Percentiles rank a stretch among this genome's conserved stretches.
These are phyloP conservation scores for Ataeniobius toweri DNA, from an alignment of 2,797 vertebrate species.

Conservation along the genomic window DNA sequence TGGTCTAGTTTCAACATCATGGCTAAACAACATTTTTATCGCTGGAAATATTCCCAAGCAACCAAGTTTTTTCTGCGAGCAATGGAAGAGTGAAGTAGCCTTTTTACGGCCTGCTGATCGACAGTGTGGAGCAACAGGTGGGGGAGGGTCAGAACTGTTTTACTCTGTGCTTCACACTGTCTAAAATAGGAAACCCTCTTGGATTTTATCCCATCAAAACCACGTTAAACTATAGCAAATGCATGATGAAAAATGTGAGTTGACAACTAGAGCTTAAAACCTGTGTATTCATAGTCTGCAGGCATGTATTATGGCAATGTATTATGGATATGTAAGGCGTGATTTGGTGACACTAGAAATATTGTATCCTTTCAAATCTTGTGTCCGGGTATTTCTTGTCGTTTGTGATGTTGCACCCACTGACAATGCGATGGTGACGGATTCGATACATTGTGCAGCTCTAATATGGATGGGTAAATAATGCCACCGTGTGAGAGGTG, in stretches of 20 bases:
- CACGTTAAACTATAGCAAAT: neutral
- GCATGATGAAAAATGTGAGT: neutral
- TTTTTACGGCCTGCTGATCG: neutral
- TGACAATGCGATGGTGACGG: too few relatives aligned
- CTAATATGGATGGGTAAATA: too few relatives aligned
- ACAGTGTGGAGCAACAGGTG: neutral
- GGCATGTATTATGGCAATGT: neutral
- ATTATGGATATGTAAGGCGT: too few relatives aligned
- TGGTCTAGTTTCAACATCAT: neutral
- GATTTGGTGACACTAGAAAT: too few relatives aligned
- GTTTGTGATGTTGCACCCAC: too few relatives aligned
- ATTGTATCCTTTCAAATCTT: neutral
- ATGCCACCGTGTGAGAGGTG: too few relatives aligned
- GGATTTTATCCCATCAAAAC: neutral
- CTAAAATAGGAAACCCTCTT: neutral
- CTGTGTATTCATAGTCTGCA: neutral
- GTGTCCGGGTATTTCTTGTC: neutral
- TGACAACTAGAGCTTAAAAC: neutral
- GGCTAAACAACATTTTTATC: neutral
- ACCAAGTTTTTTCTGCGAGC: neutral
- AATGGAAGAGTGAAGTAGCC: neutral
- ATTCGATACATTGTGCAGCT: too few relatives aligned
- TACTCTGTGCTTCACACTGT: neutral
- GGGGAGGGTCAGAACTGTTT: neutral
- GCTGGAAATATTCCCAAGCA: slow-evolving; percentile 10